Evolutionary conservation across 2,888 invertebrate genomes (phyloP).

Genomic region (Pheosia tremula): DNA sequence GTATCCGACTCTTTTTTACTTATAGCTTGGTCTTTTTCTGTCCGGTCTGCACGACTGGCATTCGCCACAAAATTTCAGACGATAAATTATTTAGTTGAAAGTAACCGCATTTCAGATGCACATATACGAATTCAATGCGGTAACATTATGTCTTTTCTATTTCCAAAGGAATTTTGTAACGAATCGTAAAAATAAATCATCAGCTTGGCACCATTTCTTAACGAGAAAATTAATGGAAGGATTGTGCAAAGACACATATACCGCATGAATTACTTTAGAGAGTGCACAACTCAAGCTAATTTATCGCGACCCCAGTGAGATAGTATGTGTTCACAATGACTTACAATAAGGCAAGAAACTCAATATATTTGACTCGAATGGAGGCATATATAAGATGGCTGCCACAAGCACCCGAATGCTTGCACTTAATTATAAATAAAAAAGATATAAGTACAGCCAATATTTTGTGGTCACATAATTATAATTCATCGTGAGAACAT

Average conservation of each 20-base stretch:
- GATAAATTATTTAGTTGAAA: slow-evolving; percentile 8
- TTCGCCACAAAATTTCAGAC: neutral
- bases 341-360: slow-evolving; percentile 15
- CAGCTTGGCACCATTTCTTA: slow-evolving; percentile 44
- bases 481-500: slow-evolving; percentile 32
- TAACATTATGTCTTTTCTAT: slow-evolving; percentile 40
- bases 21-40: no score
- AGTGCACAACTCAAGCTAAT: slow-evolving; percentile 55
- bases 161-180: neutral
- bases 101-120: slow-evolving; percentile 35
- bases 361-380: slow-evolving; percentile 1
- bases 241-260: slow-evolving; percentile 36
- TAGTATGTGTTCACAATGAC: slow-evolving; percentile 29
- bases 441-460: no score
- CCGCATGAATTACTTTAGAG: slow-evolving; percentile 42
- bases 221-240: slow-evolving; percentile 31
- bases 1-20: no score
- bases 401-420: neutral
- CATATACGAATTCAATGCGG: slow-evolving; percentile 40
- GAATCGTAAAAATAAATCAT: slow-evolving; percentile 12
- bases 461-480: neutral
- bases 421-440: no score
- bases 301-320: slow-evolving; percentile 31
- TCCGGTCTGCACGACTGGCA: neutral
- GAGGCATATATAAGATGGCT: slow-evolving; percentile 1